Evolutionary conservation across 2,888 invertebrate genomes (phyloP), one percentile per base, ranked within the genome.

Genomic region (Alloscopus bannaensis): DNA sequence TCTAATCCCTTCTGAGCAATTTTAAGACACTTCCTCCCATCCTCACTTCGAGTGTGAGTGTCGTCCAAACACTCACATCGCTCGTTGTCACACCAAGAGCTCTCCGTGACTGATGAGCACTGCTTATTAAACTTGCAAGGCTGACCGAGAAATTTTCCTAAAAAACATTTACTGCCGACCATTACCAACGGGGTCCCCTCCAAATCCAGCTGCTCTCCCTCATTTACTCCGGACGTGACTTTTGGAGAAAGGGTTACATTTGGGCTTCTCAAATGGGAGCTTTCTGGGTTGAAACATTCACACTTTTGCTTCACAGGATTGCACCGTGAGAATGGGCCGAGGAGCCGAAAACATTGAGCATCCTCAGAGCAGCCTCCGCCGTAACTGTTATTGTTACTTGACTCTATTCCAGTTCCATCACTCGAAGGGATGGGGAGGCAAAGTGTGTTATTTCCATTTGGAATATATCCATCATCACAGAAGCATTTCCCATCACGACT

Each of bases 71-170:
- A 85, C 36, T 77, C 81, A 28, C 85, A 85, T 22, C 78, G 36
- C n/a, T 81, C 83, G 26, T 82, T 73, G 42, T 73, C 60, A 70
- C 85, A 85, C 26, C 70, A 50, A 11, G 84, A 80, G 45, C 81
- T 75, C 26, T 80, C 79, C 3, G 83, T 84, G 4, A 75, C 28
- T n/a, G 73, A 60, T 1, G 77, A 79, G 52, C 85, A 85, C 47
- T 85, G 83, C 24, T 70, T 68, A 24, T 84, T 81, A 40, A 82
- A 84, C 60, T 83, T 84, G 60, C 85, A 82, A n/a, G 76, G 40
- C 36, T 85, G 80, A 0, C 84, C 83, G 18, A 84, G 52, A 52
- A 68, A 70, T 45, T 84, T 84, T 0, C 75, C 75, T n/a, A 81
- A 68, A 50, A 80, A 78, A 60, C 85, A 85, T 79, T 83, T 84